Evolutionary conservation across 2,113 vertebrate species (phyloP), one percentile per base, ranked within the genome.

Genomic region (Numenius arquata): DNA sequence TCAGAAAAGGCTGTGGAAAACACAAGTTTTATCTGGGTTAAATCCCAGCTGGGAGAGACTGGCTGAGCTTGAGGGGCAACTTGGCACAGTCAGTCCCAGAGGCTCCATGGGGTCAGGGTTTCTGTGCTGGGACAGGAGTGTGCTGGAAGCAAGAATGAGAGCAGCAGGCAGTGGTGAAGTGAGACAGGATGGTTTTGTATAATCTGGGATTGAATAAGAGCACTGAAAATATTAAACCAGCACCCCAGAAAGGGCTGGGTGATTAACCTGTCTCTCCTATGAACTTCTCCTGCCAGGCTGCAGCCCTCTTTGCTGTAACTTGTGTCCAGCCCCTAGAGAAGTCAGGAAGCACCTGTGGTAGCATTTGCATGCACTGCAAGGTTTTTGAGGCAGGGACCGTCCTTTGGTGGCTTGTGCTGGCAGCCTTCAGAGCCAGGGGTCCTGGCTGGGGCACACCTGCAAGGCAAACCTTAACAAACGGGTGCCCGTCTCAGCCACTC

Each of bases 261-360:
- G 56, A 38, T 89, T 40, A 81, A 56, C 7, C 10, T 82, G 9
- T 59, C 43, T 94, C 43, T 93, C 62, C 79, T 53, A 40, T 29
- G 14, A 92, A 45, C 61, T 58, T 27, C 36, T 78, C 18, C 71
- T 76, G 36, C 29, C 66, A 88, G 56, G 40, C 29, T 86, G 30
- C 36, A 70, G 15, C 6, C 52, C 11, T 73, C 74, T 89, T 85
- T 88, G 41, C 40, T 89, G 29, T 78, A 82, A 61, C 38, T 77
- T 61, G 36, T 90, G 86, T 85, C 86, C 90, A 89, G 77, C 12
- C 89, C 41, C 48, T 78, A 38, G 73, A 92, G 90, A 91, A 65
- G 70, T 70, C 96, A 96, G 89, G 94, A 95, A 93, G 77, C 96
- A 96, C 94, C 93, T 94, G 96, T 2, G 23, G 45, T 75, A 43